These are phyloP conservation scores for Drosophila differens DNA, from an alignment of 2,888 invertebrate species.

Conservation along the genomic window DNA sequence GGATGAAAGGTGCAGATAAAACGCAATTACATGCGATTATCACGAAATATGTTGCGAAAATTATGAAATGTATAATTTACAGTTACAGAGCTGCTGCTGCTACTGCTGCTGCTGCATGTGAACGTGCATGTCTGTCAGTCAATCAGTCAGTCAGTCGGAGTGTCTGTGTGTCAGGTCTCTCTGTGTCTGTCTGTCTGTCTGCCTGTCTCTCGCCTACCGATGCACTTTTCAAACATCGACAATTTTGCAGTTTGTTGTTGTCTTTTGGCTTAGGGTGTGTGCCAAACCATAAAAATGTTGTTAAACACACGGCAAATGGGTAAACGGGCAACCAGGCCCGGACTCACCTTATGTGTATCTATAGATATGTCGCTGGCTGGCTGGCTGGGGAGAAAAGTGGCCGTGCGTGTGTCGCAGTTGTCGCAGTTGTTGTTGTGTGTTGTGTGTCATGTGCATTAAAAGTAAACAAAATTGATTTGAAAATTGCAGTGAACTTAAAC, in stretches of 20 bases:
- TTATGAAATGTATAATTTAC: slow-evolving; percentile 85
- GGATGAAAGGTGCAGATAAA: slow-evolving; percentile 85
- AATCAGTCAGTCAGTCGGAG: not conserved
- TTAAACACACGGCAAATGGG: slow-evolving; percentile 71
- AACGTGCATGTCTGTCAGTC: slow-evolving; percentile 27
- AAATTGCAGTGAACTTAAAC: slow-evolving; percentile 70
- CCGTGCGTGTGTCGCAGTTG: slow-evolving; percentile 72
- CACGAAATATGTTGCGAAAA: slow-evolving; percentile 80
- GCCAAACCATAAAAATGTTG: slow-evolving; percentile 84
- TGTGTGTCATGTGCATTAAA: slow-evolving; percentile 54
- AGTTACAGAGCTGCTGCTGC: slow-evolving; percentile 70
- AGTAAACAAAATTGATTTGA: slow-evolving; percentile 83
- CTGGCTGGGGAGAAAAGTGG: slow-evolving; percentile 55
- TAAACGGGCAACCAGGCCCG: slow-evolving; percentile 4
- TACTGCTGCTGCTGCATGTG: slow-evolving; percentile 11
- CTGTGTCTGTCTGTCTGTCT: slow-evolving; percentile 3
- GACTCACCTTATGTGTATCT: not conserved
- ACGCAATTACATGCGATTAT: slow-evolving; percentile 85
- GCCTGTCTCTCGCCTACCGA: slow-evolving; percentile 29
- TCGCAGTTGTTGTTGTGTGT: slow-evolving; percentile 32
- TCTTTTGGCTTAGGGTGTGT: slow-evolving; percentile 78
- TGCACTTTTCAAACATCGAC: slow-evolving; percentile 59
- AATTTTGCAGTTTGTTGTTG: slow-evolving; percentile 44
- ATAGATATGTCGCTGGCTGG: not conserved
- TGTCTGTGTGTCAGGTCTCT: not conserved